Conservation (phyloP, 2,888 invertebrate species). For the Cantharis flavilabris region DNA sequence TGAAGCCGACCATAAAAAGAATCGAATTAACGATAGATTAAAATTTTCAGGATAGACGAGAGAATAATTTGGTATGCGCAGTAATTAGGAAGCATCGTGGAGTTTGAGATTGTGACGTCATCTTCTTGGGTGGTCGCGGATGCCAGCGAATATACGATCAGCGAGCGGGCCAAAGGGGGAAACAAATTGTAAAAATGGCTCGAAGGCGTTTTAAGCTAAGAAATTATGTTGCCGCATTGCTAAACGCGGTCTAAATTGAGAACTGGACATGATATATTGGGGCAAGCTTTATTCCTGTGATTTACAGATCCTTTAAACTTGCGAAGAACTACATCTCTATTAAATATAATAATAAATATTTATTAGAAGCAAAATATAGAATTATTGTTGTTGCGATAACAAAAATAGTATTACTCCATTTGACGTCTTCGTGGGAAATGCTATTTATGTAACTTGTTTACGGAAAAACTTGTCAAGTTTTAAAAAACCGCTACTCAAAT, state of each 20-base stretch:
- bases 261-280: neutral
- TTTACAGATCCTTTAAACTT: too few relatives aligned
- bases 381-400: too few relatives aligned
- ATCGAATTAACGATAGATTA: conserved; percentile 26
- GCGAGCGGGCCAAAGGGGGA: conserved; percentile 34
- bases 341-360: neutral
- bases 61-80: conserved; percentile 41
- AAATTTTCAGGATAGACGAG: conserved; percentile 43
- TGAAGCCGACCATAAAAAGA: conserved; percentile 18
- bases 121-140: conserved; percentile 46
- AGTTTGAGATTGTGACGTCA: conserved; percentile 44
- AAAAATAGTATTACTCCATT: too few relatives aligned
- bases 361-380: too few relatives aligned
- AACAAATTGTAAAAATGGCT: conserved; percentile 41
- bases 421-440: too few relatives aligned
- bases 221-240: conserved; percentile 15
- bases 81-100: conserved; percentile 45
- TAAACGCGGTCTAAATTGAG: neutral
- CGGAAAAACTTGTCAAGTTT: too few relatives aligned
- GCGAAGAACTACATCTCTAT: neutral
- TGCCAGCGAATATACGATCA: conserved; percentile 22
- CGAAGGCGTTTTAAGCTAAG: conserved; percentile 22
- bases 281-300: too few relatives aligned
- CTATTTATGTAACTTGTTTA: too few relatives aligned
- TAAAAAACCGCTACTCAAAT: too few relatives aligned